Evolutionary conservation across 2,888 invertebrate genomes (phyloP).

Genomic region (Drosophila monieri): DNA sequence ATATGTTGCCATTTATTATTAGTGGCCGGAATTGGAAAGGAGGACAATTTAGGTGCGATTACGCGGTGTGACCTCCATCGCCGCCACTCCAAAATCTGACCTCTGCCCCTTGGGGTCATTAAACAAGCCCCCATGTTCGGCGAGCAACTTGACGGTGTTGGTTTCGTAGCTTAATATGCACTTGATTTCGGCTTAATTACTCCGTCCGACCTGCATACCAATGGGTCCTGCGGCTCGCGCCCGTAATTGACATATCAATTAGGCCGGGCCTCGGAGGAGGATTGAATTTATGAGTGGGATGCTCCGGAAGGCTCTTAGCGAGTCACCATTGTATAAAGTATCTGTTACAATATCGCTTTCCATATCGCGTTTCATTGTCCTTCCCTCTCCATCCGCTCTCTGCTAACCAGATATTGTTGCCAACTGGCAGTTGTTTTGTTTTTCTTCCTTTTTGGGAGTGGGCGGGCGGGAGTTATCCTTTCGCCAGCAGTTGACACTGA

Average conservation of each 20-base stretch:
- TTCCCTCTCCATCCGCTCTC: background rate
- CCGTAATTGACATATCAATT: constrained; percentile 43
- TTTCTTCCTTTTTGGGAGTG: constrained; percentile 27
- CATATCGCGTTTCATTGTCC: constrained; percentile 1
- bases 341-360: constrained; percentile 12
- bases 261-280: constrained; percentile 11
- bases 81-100: background rate
- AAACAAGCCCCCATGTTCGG: background rate
- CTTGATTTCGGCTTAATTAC: constrained; percentile 74
- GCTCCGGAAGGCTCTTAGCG: constrained; percentile 1
- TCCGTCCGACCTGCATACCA: constrained; percentile 50
- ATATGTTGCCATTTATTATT: too few relatives aligned
- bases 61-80: background rate
- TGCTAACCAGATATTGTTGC: background rate
- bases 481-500: constrained; percentile 49
- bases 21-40: background rate
- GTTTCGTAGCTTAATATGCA: constrained; percentile 62
- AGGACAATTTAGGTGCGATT: background rate
- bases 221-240: constrained; percentile 29
- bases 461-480: constrained; percentile 15
- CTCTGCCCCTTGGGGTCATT: background rate
- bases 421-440: constrained; percentile 11
- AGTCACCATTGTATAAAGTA: background rate
- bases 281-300: constrained; percentile 7
- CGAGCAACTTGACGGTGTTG: constrained; percentile 5